Conservation (phyloP, 2,888 invertebrate genomes). For the Nematopogon swammerdamellus region DNA sequence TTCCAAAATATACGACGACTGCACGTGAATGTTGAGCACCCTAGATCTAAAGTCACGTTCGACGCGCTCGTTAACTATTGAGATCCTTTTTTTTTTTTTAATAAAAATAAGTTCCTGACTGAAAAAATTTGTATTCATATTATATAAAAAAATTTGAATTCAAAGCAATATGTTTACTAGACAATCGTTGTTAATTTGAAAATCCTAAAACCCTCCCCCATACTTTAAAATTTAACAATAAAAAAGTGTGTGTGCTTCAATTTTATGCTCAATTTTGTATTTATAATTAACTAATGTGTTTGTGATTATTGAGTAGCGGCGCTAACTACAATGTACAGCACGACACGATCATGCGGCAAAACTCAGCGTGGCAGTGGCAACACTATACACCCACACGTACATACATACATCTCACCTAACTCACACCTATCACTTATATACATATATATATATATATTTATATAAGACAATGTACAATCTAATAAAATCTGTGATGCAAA, state of each 20-base stretch:
- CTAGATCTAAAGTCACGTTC: too few relatives aligned
- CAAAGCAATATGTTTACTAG: too few relatives aligned
- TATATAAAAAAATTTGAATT: too few relatives aligned
- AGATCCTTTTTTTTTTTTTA: too few relatives aligned
- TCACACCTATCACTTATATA: conserved; percentile 11
- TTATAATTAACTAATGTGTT: neutral
- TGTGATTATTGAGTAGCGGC: neutral
- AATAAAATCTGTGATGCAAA: conserved; percentile 31
- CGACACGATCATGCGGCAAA: conserved; percentile 17
- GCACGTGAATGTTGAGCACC: too few relatives aligned
- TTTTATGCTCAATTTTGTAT: neutral
- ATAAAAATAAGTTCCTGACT: too few relatives aligned
- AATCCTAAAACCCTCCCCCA: too few relatives aligned
- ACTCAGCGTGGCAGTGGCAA: conserved; percentile 39
- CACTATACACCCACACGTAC: conserved; percentile 41
- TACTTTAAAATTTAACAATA: neutral
- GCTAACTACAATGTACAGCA: conserved; percentile 11
- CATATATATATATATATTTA: conserved; percentile 29
- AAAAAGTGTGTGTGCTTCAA: neutral
- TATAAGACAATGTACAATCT: conserved; percentile 34
- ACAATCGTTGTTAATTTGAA: too few relatives aligned
- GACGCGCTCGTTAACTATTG: too few relatives aligned
- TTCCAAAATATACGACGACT: too few relatives aligned
- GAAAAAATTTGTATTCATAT: too few relatives aligned
- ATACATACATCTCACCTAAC: conserved; percentile 36